Evolutionary conservation across 2,113 vertebrate species (phyloP).

Genomic region (Gila orcuttii): DNA sequence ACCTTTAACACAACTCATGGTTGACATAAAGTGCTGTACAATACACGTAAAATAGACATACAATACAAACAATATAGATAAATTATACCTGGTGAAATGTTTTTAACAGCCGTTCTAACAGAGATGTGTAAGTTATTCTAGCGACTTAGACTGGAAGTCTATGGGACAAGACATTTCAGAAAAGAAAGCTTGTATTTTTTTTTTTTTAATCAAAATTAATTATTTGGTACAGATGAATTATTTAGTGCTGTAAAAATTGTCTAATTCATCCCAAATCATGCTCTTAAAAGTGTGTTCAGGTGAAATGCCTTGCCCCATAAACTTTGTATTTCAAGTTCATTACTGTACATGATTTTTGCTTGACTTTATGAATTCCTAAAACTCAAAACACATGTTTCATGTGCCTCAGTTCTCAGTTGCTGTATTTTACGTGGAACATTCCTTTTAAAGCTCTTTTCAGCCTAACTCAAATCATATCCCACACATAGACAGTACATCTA

Average conservation of each 20-base stretch:
- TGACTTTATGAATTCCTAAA: neutral
- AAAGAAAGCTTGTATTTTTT: neutral
- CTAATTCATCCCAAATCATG: neutral
- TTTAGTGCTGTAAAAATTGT: neutral
- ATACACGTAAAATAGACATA: too few species aligned
- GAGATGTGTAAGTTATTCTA: too few species aligned
- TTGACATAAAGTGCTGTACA: too few species aligned
- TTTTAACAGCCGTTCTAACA: too few species aligned
- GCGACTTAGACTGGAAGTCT: neutral
- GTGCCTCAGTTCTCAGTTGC: neutral
- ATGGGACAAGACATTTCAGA: neutral
- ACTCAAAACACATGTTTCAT: neutral
- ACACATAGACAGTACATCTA: neutral
- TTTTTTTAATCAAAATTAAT: neutral
- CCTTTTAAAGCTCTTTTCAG: neutral
- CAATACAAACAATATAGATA: too few species aligned
- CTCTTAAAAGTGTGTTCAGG: neutral
- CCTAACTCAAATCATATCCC: neutral
- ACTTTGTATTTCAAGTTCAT: neutral
- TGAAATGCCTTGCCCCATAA: neutral
- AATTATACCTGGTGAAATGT: too few species aligned
- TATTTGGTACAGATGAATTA: neutral
- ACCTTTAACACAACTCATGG: too few species aligned
- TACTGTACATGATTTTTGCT: neutral
- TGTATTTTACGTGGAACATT: neutral